Evolutionary conservation across 1,140 invertebrate genomes (phyloP).

Genomic region (Drosophila ironensis): DNA sequence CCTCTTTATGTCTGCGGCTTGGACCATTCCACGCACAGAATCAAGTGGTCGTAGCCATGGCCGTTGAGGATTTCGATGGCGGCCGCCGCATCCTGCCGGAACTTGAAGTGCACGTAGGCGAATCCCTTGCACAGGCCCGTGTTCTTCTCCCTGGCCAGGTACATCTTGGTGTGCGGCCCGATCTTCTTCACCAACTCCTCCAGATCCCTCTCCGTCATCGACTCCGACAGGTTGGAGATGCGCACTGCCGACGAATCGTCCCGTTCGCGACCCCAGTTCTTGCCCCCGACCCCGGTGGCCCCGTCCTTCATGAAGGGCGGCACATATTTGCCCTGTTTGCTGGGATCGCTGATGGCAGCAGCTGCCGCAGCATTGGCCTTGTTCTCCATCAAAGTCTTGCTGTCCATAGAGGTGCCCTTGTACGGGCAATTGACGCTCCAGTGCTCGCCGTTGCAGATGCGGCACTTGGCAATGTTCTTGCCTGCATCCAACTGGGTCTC

Average conservation of each 20-base stretch:
- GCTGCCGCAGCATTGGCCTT: slow-evolving; percentile 61
- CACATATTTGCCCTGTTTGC: slow-evolving; percentile 87
- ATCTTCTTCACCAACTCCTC: slow-evolving; percentile 94
- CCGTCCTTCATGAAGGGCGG: slow-evolving; percentile 94
- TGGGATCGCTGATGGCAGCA: slow-evolving; percentile 61
- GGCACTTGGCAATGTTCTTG: slow-evolving; percentile 92
- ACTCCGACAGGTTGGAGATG: slow-evolving; percentile 98
- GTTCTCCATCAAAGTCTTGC: slow-evolving; percentile 82
- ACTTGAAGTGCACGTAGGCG: slow-evolving; percentile 98
- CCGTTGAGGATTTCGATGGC: slow-evolving; percentile 96
- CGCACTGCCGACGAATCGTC: slow-evolving; percentile 95
- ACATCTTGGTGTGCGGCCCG: slow-evolving; percentile 87
- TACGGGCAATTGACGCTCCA: slow-evolving; percentile 99
- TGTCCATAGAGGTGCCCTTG: slow-evolving; percentile 91
- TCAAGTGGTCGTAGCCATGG: slow-evolving; percentile 98
- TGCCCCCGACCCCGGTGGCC: slow-evolving; percentile 80
- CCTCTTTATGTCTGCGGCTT: slow-evolving; percentile 86
- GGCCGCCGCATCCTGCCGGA: slow-evolving; percentile 93
- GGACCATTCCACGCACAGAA: slow-evolving; percentile 99
- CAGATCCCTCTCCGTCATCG: slow-evolving; percentile 96
- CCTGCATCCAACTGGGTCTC: slow-evolving; percentile 84
- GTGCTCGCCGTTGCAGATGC: slow-evolving; percentile 97
- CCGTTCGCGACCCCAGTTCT: slow-evolving; percentile 84
- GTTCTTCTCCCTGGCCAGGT: slow-evolving; percentile 92
- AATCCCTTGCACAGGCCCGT: slow-evolving; percentile 94